These are phyloP conservation scores for Lasiurus borealis DNA, from an alignment of 2,113 vertebrate genomes.

Conservation along the genomic window DNA sequence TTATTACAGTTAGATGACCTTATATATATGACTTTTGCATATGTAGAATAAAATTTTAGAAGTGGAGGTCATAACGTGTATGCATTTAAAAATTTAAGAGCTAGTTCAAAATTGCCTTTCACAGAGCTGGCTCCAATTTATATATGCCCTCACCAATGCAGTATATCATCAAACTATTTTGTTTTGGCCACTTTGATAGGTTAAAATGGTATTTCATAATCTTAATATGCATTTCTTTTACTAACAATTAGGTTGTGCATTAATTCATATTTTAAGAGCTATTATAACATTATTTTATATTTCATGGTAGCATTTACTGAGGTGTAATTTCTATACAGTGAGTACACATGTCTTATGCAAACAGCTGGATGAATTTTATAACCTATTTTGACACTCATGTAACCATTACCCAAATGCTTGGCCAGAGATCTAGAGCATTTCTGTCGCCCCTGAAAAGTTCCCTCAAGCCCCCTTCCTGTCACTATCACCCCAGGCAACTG, in stretches of 20 bases:
- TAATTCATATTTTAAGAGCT: slow-evolving; percentile 3
- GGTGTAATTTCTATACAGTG: neutral
- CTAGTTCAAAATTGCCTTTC: slow-evolving; percentile 24
- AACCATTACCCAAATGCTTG: neutral
- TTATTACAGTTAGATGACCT: neutral
- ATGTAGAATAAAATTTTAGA: slow-evolving; percentile 22
- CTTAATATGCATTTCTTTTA: slow-evolving; percentile 32
- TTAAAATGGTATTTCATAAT: neutral
- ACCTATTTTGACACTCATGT: neutral
- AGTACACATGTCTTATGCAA: neutral
- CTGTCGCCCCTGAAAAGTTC: neutral
- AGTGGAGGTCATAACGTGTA: neutral
- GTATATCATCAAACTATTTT: slow-evolving; percentile 19
- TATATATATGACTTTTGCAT: neutral
- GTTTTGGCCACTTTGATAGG: neutral
- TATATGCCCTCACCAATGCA: neutral
- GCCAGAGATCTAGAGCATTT: neutral
- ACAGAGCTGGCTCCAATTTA: neutral
- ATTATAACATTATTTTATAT: slow-evolving; percentile 26
- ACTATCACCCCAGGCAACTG: neutral
- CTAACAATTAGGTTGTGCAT: neutral
- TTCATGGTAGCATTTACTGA: neutral
- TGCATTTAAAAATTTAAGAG: slow-evolving; percentile 21
- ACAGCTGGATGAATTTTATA: neutral
- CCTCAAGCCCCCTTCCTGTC: neutral